A percentile compares a stretch with the other conserved stretches of the same genome.
Evolutionary conservation across 53 echinoderm and acorn worm species (phyloP).

Genomic region (Stichopus horrens): DNA sequence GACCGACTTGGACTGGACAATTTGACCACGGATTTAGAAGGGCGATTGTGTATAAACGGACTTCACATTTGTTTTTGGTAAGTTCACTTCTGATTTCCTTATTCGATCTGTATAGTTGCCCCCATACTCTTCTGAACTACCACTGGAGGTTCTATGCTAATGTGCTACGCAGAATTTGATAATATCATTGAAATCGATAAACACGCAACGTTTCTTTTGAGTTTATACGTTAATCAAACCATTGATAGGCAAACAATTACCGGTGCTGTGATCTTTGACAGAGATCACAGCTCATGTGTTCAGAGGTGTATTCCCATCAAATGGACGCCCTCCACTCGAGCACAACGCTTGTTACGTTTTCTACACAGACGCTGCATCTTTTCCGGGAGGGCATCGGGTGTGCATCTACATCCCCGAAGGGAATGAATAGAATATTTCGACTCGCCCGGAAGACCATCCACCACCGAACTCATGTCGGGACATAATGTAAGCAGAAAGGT

Average conservation of each 20-base stretch:
- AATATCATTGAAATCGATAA: constrained; percentile 53
- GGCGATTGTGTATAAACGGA: too few relatives aligned
- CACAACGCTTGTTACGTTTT: neutral
- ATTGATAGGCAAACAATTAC: neutral
- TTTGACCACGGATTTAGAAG: too few relatives aligned
- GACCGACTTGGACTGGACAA: too few relatives aligned
- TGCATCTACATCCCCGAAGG: too few relatives aligned
- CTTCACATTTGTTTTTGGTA: too few relatives aligned
- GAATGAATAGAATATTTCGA: constrained; percentile 24
- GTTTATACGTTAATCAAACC: neutral
- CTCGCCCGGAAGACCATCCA: neutral
- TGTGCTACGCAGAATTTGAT: constrained; percentile 43
- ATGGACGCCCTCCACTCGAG: neutral
- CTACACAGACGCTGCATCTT: neutral
- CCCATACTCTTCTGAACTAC: too few relatives aligned
- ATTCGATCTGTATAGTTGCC: too few relatives aligned
- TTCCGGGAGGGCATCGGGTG: constrained; percentile 22
- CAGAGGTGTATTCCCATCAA: constrained; percentile 15
- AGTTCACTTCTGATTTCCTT: too few relatives aligned
- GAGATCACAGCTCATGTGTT: neutral
- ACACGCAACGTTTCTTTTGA: constrained; percentile 45
- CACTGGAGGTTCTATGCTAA: neutral
- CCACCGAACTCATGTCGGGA: too few relatives aligned
- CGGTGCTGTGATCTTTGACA: neutral
- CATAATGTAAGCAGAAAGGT: constrained; percentile 18